Evolutionary conservation across 1,140 invertebrate genomes (phyloP), one percentile per base, ranked within the genome.

Genomic region (Lineus longissimus): DNA sequence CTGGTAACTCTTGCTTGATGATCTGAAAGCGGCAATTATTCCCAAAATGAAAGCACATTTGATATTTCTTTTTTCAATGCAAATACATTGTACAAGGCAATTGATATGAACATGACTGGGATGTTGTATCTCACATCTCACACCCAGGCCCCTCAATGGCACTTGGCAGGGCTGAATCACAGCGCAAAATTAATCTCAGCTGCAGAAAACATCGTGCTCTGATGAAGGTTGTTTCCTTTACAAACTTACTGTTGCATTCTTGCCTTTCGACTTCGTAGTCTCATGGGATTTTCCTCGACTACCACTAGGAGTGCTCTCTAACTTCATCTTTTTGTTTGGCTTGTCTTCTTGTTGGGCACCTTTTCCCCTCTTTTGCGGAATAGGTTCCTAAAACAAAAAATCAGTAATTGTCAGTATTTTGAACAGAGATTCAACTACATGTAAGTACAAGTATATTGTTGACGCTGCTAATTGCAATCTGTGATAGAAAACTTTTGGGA

Each of bases 291-390:
- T 36, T 36, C 33, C 33, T 15, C 33, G 33, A 36, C 33, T 36
- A 36, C 33, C 33, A 36, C 33, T n/a, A n/a, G n/a, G n/a, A n/a
- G n/a, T n/a, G n/a, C n/a, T 36, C 33, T 36, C 33, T 15, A 36
- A 72, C 63, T 80, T 81, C 25, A 82, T 76, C 66, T 80, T 82
- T 65, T 83, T 82, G 45, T 66, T 76, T 0, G 78, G 73, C 58
- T 73, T 76, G 7, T 78, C 76, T 22, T 81, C 78, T n/a, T 64
- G 61, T 47, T 41, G 41, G 17, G 69, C 67, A 25, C 63, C 70
- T 72, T 80, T 80, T 15, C 75, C 74, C 62, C 80, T 65, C 65
- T 82, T 82, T 0, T 71, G 61, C 40, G 68, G 62, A n/a, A 69
- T 63, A 23, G 76, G 66, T 66, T 72, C 70, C 61, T 71, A 60